These are phyloP conservation scores for Tachuris rubrigastra DNA, from an alignment of 2,113 vertebrate species.

Conservation along the genomic window DNA sequence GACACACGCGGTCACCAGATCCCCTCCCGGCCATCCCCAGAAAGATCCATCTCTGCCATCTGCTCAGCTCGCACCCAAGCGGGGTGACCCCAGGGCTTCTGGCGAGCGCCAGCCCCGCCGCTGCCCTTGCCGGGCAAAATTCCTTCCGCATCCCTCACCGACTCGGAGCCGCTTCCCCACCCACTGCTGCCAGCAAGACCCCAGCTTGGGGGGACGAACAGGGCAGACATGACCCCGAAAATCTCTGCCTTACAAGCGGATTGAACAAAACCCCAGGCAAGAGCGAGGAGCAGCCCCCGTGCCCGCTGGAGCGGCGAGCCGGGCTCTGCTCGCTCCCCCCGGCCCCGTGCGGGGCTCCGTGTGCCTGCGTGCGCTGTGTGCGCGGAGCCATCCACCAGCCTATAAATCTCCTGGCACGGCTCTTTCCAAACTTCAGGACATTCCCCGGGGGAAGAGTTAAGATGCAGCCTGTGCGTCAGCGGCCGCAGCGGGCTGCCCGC, in stretches of 20 bases:
- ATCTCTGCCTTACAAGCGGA: fast-evolving
- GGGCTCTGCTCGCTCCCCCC: not conserved
- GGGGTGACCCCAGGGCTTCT: not conserved
- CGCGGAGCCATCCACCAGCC: constrained; percentile 1
- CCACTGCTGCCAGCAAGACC: not conserved
- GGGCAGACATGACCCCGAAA: not conserved
- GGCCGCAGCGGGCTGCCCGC: constrained; percentile 56
- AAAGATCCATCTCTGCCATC: not conserved
- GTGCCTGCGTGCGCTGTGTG: not conserved
- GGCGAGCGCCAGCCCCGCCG: not conserved
- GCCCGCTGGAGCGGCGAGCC: not conserved
- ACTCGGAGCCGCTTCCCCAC: not conserved
- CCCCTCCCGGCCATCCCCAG: not conserved
- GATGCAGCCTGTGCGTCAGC: constrained; percentile 74
- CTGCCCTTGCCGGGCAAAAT: not conserved
- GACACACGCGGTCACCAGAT: not conserved
- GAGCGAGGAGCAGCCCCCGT: not conserved
- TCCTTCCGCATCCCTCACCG: fast-evolving
- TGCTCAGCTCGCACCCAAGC: not conserved
- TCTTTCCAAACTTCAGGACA: constrained; percentile 43
- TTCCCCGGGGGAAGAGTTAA: constrained; percentile 67
- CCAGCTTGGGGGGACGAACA: no score
- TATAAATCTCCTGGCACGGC: constrained; percentile 61
- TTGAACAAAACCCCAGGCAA: fast-evolving
- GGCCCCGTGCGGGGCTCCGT: not conserved